Percentiles rank a stretch among this genome's conserved stretches.
Evolutionary conservation across 2,113 vertebrate genomes (phyloP).

Genomic region (Hyperoodon ampullatus): DNA sequence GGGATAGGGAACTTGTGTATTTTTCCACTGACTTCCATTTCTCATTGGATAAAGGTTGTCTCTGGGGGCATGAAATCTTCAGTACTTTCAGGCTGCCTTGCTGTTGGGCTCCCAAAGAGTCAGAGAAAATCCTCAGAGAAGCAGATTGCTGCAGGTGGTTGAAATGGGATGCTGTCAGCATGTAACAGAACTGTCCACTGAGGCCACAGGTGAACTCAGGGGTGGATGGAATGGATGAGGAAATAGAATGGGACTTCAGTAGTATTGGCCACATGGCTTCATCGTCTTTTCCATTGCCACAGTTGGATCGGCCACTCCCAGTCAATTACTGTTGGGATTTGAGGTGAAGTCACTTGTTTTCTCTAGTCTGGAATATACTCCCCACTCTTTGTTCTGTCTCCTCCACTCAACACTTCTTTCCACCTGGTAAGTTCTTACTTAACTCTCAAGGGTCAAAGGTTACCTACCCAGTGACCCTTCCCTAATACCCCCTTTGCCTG

Average conservation of each 20-base stretch:
- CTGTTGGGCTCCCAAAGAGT: neutral
- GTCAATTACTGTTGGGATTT: neutral
- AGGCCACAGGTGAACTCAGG: neutral
- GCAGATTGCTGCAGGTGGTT: neutral
- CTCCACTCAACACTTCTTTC: slow-evolving; percentile 31
- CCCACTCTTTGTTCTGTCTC: neutral
- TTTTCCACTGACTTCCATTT: neutral
- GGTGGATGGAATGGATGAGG: neutral
- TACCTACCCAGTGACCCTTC: slow-evolving; percentile 23
- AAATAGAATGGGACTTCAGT: too few species aligned
- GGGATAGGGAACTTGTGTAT: neutral
- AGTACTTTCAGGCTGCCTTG: neutral
- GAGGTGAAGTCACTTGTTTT: neutral
- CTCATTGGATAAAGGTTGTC: neutral
- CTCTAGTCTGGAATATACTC: neutral
- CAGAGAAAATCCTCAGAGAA: slow-evolving; percentile 27
- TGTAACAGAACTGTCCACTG: neutral
- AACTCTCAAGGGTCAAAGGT: slow-evolving; percentile 45
- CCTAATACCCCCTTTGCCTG: neutral
- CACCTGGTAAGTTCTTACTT: slow-evolving; percentile 48
- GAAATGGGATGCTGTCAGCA: neutral
- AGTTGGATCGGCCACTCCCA: neutral
- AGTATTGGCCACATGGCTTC: neutral
- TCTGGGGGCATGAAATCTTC: neutral
- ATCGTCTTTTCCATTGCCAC: neutral